Evolutionary conservation across 2,888 invertebrate genomes (phyloP).

Genomic region (Hololepta plana): DNA sequence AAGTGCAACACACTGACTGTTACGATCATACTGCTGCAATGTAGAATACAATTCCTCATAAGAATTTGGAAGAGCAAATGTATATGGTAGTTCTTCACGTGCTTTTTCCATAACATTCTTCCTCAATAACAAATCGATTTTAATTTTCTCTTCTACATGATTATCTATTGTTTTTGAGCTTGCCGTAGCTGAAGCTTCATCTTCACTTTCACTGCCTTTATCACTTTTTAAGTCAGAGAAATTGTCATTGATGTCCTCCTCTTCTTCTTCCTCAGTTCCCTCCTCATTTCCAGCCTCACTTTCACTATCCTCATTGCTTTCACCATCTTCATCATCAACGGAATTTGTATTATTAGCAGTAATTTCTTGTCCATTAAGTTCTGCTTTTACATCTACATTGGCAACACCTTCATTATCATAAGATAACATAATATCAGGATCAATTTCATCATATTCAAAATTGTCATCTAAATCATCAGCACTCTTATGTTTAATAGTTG

Average conservation of each 20-base stretch:
- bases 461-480: constrained; percentile 83
- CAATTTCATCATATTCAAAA: constrained; percentile 39
- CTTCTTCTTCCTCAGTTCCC: constrained; percentile 14
- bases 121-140: constrained; percentile 21
- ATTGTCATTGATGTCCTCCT: constrained; percentile 22
- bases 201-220: constrained; percentile 25
- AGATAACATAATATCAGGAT: constrained; percentile 16
- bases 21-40: constrained; percentile 38
- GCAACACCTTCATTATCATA: constrained; percentile 21
- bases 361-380: constrained; percentile 18
- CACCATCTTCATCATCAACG: constrained; percentile 12
- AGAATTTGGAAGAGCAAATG: constrained; percentile 37
- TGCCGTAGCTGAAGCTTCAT: constrained; percentile 17
- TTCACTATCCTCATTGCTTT: constrained; percentile 15
- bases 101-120: constrained; percentile 35
- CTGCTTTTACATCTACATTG: constrained; percentile 20
- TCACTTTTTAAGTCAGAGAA: constrained; percentile 31
- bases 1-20: constrained; percentile 51
- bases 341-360: too few species aligned
- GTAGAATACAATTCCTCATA: constrained; percentile 45
- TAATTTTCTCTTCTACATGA: constrained; percentile 14
- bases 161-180: constrained; percentile 6
- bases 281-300: constrained; percentile 20
- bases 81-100: constrained; percentile 38
- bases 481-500: constrained; percentile 41